Conservation (phyloP, 2,113 vertebrate genomes). For the Promerops cafer region DNA sequence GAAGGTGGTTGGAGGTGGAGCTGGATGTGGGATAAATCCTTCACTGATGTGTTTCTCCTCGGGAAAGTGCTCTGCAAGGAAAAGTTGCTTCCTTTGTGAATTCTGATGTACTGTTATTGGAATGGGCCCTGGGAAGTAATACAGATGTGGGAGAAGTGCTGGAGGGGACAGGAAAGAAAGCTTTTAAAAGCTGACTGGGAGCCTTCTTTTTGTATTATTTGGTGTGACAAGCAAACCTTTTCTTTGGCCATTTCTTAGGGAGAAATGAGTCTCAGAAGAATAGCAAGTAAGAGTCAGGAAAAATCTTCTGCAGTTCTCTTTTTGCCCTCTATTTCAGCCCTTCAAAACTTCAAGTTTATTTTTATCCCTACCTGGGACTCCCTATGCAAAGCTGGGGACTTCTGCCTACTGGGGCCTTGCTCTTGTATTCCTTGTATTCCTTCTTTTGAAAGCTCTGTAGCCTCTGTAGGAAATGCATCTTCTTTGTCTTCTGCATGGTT, state of each 20-base stretch:
- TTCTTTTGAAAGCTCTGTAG: background rate
- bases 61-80: background rate
- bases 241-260: background rate
- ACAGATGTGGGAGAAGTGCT: background rate
- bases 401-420: background rate
- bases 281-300: background rate
- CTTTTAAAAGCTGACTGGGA: background rate
- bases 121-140: background rate
- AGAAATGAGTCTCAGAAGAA: background rate
- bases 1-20: background rate
- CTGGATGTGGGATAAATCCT: background rate
- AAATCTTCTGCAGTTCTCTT: background rate
- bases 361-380: background rate
- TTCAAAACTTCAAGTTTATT: background rate
- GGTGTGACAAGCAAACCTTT: background rate
- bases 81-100: background rate
- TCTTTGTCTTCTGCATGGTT: background rate
- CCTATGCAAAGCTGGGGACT: background rate
- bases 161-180: background rate
- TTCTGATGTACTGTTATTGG: background rate
- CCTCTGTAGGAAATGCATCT: background rate
- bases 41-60: background rate
- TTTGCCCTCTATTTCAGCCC: background rate
- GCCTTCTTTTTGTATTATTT: background rate
- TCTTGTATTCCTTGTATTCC: background rate